Conservation (phyloP, 2,113 vertebrate genomes). For the Nansenia antarctica region DNA sequence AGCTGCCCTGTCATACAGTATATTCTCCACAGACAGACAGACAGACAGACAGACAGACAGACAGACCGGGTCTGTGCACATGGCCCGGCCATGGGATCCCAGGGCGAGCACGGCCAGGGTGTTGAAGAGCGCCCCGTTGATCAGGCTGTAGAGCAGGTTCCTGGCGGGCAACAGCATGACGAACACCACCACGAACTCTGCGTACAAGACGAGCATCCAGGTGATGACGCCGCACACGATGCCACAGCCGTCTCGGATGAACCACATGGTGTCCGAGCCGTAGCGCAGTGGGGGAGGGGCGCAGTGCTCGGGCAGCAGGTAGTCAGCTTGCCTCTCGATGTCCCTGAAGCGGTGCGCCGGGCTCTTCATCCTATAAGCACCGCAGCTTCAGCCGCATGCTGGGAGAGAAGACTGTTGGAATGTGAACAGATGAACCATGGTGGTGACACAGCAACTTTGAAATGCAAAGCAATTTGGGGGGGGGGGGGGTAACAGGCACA, state of each 20-base stretch:
- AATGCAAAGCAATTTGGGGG: not conserved
- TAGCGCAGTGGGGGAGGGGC: conserved; percentile 80
- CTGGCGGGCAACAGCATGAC: conserved; percentile 92
- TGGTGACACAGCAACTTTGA: not conserved
- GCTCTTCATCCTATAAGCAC: conserved; percentile 85
- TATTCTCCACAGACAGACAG: not conserved
- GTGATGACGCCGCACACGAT: conserved; percentile 93
- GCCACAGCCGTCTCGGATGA: conserved; percentile 95
- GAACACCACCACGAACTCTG: conserved; percentile 96
- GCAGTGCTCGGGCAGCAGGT: conserved; percentile 93
- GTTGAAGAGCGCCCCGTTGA: conserved; percentile 93
- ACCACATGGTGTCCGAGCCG: conserved; percentile 88
- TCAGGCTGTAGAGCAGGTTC: conserved; percentile 85
- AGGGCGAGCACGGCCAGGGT: conserved; percentile 91
- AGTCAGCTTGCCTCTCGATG: conserved; percentile 94
- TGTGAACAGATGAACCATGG: not conserved
- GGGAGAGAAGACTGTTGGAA: not conserved
- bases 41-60: conserved; percentile 21
- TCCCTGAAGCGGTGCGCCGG: conserved; percentile 87
- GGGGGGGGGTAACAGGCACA: not conserved
- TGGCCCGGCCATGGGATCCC: conserved; percentile 91
- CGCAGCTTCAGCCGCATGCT: conserved; percentile 79
- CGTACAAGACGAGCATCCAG: conserved; percentile 95
- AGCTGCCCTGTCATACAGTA: too few species aligned
- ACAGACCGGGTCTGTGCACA: conserved; percentile 98